Base-by-base conservation (phyloP, 1,140 invertebrate species). In the Stegodyphus dumicola region DNA sequence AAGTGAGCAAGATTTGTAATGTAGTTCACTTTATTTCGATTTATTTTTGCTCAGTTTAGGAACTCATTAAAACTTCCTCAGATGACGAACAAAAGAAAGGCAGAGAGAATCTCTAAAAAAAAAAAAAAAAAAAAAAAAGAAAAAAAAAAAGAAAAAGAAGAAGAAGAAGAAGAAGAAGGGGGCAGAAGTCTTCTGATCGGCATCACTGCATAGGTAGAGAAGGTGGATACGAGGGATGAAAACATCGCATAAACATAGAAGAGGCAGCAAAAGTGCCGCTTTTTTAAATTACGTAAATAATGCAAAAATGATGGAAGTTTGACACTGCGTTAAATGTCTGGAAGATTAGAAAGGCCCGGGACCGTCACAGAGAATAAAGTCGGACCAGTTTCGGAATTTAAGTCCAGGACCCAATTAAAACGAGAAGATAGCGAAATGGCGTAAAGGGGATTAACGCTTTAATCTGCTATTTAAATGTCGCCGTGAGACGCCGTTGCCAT, bases 401-500 rank as follows among this genome's bases (percentile, higher is more conserved):
- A 80, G 56, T 15, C 56, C 1, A 60, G 49, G 9, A n/a, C 76
- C 81, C 81, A 85, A 85, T 85, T 85, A 85, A 85, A 85, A 85
- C 64, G 81, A 60, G 74, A 67, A 85, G 81, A 85, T 85, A 85
- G 81, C 73, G 74, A 77, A 77, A 85, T 85, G 81, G 81, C 74
- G 81, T 85, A 85, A 71, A 85, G 74, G 81, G 81, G 81, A 85
- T 85, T 85, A 85, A 56, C 81, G 74, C 65, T 77, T 85, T 85
- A 85, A 85, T 85, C 81, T 85, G 81, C 81, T 85, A 85, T 85
- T 85, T 85, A 85, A 85, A 85, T 85, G 81, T 85, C 74, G 81
- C 81, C 81, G 81, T 85, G 81, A 85, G 66, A 85, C 81, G 73
- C 73, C 18, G 74, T 85, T 49, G 49, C 81, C 74, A 76, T 49